Base-by-base conservation (phyloP, 2,888 invertebrate species). In the Drosophila neotestacea region DNA sequence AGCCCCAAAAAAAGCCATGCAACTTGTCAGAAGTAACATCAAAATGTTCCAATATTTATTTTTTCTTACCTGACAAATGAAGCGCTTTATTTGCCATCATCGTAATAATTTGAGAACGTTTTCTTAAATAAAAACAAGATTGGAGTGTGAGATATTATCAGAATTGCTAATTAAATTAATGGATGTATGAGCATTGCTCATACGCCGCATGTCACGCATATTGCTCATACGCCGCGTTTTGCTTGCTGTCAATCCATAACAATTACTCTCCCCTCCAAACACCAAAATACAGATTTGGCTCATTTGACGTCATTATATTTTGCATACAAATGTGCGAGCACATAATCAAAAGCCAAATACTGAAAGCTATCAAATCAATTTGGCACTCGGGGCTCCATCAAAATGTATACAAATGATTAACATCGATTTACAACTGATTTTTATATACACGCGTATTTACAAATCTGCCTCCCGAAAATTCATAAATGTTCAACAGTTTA, bases 301-400 rank as follows among this genome's bases (percentile, higher is more conserved):
- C 59, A 79, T 81, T 81, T 88, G 73, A 85, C 88, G 85, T 85
- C 85, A 85, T 85, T 83, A 70, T 79, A 70, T 83, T 73, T 64
- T 65, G 60, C 65, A 65, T 50, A 58, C 39, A 22, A n/a, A 52
- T 16, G 34, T 51, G 34, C 46, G 30, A 16, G 48, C 44, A 47
- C 52, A 70, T 59, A 60, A 75, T 59, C 66, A 62, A 62, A 66
- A 42, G 56, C 61, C 60, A 64, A 54, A 67, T 47, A 47, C 46
- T 55, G 32, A 44, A 65, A 63, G 63, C 70, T 59, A 70, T 73
- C 65, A 81, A 81, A 69, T 79, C 81, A 81, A 81, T 80, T 81
- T 78, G 63, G 51, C 70, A 54, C 69, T 60, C 64, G 66, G 10
- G 55, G 66, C 67, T 73, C 71, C 78, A 80, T 78, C 76, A 80